Evolutionary conservation across 64 coral and sea anemone genomes (phyloP).

Genomic region (Hydrozoanthus tunicans): DNA sequence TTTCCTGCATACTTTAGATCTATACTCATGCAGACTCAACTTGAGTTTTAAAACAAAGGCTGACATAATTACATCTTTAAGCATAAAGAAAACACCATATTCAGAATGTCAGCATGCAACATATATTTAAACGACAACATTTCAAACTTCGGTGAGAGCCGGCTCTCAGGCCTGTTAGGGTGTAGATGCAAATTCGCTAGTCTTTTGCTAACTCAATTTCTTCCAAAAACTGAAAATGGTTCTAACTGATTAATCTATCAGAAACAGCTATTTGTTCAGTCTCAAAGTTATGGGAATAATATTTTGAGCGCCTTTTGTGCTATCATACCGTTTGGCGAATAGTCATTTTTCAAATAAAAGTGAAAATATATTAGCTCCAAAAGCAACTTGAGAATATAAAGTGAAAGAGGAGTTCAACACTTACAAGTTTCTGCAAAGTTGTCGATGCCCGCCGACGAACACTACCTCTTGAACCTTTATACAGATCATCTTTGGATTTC

Average conservation of each 20-base stretch:
- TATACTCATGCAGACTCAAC: too few relatives aligned
- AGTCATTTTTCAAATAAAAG: too few relatives aligned
- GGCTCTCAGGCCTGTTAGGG: neutral
- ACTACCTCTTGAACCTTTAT: slow-evolving; percentile 6
- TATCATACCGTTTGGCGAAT: too few relatives aligned
- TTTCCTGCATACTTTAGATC: too few relatives aligned
- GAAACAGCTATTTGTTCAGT: too few relatives aligned
- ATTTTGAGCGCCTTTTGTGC: too few relatives aligned
- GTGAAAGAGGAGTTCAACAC: neutral
- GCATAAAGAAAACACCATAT: too few relatives aligned
- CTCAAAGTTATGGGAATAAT: too few relatives aligned
- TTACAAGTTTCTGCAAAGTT: slow-evolving; percentile 53
- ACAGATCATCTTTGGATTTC: slow-evolving; percentile 33
- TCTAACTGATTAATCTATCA: neutral
- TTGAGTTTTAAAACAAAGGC: too few relatives aligned
- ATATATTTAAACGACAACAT: neutral
- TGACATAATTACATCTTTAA: too few relatives aligned
- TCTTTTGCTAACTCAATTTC: neutral
- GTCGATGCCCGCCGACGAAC: slow-evolving; percentile 28
- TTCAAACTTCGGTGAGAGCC: neutral
- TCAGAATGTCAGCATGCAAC: too few relatives aligned
- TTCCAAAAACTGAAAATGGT: neutral
- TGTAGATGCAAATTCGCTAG: neutral
- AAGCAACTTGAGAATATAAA: neutral
- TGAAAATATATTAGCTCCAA: neutral